Evolutionary conservation across 2,113 vertebrate genomes (phyloP).

Genomic region (Scytalopus superciliaris): DNA sequence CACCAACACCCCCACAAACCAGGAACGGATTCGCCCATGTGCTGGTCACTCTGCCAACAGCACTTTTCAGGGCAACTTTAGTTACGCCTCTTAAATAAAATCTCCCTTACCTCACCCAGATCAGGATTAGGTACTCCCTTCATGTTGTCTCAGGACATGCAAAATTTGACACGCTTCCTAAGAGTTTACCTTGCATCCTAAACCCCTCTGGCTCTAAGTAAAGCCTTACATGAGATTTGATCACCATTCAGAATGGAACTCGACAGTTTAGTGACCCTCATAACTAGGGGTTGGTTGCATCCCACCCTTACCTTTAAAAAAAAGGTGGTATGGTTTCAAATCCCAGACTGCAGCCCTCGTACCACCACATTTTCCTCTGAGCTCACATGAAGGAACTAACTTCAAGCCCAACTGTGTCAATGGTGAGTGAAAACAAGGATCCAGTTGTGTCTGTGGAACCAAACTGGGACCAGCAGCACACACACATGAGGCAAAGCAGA

Average conservation of each 20-base stretch:
- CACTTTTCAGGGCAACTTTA: neutral
- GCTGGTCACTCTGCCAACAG: neutral
- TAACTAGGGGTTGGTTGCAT: neutral
- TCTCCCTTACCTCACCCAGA: neutral
- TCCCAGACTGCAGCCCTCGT: neutral
- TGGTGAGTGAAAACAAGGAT: neutral
- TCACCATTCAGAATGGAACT: neutral
- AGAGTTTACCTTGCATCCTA: neutral
- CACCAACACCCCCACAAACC: accelerated
- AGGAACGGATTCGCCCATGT: accelerated
- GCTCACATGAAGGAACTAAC: neutral
- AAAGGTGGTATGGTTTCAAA: neutral
- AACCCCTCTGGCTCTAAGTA: neutral
- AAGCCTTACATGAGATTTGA: neutral
- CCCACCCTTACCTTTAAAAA: neutral
- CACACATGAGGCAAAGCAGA: neutral
- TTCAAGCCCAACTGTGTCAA: neutral
- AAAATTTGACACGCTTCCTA: neutral
- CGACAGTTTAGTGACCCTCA: neutral
- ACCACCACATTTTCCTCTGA: accelerated
- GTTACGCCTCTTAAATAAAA: neutral
- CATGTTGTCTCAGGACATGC: accelerated
- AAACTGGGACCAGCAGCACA: neutral
- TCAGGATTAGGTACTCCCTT: neutral
- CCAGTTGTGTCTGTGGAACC: neutral